A percentile compares a stretch with the other conserved stretches of the same genome.
These are phyloP conservation scores for Drosophila cardini DNA, from an alignment of 1,140 invertebrate species.

Conservation along the genomic window DNA sequence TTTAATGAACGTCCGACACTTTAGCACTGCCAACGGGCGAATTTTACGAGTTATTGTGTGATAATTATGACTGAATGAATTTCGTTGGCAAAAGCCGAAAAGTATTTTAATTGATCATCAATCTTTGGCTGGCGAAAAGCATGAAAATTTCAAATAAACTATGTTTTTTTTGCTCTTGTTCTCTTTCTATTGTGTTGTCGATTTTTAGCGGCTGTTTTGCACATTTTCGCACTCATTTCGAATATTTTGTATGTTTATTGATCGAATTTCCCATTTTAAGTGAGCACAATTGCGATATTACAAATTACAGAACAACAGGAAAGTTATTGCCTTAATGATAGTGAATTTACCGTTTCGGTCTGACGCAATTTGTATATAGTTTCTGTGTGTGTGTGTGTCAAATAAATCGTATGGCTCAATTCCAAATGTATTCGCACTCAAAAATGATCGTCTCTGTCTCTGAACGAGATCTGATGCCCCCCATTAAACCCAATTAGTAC, in stretches of 20 bases:
- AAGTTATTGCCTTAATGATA: constrained; percentile 16
- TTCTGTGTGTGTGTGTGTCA: constrained; percentile 23
- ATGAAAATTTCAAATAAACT: constrained; percentile 37
- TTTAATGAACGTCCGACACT: constrained; percentile 20
- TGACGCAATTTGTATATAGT: constrained; percentile 16
- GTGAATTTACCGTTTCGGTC: constrained; percentile 3
- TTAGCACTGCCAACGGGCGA: constrained; percentile 35
- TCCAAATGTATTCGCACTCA: constrained; percentile 24
- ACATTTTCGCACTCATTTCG: constrained; percentile 60
- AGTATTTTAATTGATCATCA: constrained; percentile 80
- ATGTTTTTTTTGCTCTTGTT: constrained; percentile 4
- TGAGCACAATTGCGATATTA: constrained; percentile 11
- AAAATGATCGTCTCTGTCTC: neutral
- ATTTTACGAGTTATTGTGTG: constrained; percentile 71
- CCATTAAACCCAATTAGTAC: constrained; percentile 51
- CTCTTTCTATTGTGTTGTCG: neutral
- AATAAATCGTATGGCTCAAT: constrained; percentile 29
- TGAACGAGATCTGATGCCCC: constrained; percentile 18
- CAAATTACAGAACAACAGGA: neutral
- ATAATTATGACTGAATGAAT: constrained; percentile 69
- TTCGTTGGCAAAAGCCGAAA: constrained; percentile 37
- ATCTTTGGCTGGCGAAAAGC: constrained; percentile 46
- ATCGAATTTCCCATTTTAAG: constrained; percentile 32
- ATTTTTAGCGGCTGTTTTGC: constrained; percentile 52
- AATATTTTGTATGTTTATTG: constrained; percentile 24